Evolutionary conservation across 2,888 invertebrate species (phyloP), one percentile per base, ranked within the genome.

Genomic region (Octonoba sinensis): DNA sequence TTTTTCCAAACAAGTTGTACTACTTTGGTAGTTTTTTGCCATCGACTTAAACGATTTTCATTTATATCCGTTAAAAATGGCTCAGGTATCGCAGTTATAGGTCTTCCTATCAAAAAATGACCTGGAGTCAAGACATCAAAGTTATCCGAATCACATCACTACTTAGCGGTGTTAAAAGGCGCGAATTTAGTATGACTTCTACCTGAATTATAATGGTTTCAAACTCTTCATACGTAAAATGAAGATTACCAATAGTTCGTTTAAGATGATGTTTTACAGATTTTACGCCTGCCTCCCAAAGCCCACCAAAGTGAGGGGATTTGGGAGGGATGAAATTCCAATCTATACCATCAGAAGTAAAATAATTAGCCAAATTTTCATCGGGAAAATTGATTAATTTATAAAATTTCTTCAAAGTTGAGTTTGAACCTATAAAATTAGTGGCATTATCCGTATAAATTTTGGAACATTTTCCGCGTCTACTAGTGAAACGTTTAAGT

Each of bases 111-210:
- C 24, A 60, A 27, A 3, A 60, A 60, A 24, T 60, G 22, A 11
- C 60, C 20, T 15, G 60, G 60, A 13, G 60, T 60, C 24, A 60
- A 24, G 8, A 60, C 24, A 60, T 60, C 27, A 24, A 60, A 22
- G 11, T 60, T 0, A 60, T 60, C 60, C 13, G 27, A 11, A n/a
- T n/a, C n/a, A n/a, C n/a, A 24, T 60, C 24, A 12, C 12, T 22
- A 24, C 22, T 24, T 20, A 60, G 24, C 3, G 60, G 1, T 1
- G 1, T 22, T 24, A 60, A 27, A 13, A 8, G 8, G 0, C 2
- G 20, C 8, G 20, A 22, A 60, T 60, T 3, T 11, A 6, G 27
- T 3, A 60, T 60, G 8, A 16, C 60, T 60, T 24, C 60, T 24
- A 60, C 15, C 24, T 60, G 20, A 24, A 3, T 60, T 15, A 60